Evolutionary conservation across 37 sponge, comb jelly and placozoan genomes (phyloP).

Genomic region (Cliona cf. orientalis): DNA sequence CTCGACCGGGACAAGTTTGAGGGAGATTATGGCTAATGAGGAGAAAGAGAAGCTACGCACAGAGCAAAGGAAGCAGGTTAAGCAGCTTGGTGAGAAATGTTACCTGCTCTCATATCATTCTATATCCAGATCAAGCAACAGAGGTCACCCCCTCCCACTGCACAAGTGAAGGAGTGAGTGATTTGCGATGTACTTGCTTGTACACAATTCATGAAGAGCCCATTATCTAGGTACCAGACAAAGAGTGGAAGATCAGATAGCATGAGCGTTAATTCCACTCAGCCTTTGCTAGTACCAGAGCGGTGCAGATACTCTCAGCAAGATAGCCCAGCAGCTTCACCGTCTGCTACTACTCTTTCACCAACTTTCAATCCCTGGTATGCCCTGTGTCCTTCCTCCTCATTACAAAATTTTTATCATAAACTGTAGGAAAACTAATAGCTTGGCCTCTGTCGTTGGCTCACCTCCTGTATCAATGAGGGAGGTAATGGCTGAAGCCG

Average conservation of each 20-base stretch:
- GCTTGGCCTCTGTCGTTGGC: background rate
- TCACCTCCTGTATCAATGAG: conserved; percentile 51
- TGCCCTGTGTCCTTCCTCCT: background rate
- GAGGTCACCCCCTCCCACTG: background rate
- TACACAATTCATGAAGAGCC: no score
- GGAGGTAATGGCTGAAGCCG: conserved; percentile 62
- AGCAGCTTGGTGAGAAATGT: no score
- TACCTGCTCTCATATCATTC: no score
- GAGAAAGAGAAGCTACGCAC: background rate
- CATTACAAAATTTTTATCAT: background rate
- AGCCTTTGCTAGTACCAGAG: background rate
- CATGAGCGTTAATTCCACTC: no score
- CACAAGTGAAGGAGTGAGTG: background rate
- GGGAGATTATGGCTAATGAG: conserved; percentile 55
- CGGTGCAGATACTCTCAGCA: background rate
- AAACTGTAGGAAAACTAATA: background rate
- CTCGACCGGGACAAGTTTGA: conserved; percentile 4
- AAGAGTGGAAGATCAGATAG: no score
- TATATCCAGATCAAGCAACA: no score
- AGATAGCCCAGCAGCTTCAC: background rate
- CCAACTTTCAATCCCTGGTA: conserved; percentile 18
- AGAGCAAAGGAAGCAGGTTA: background rate
- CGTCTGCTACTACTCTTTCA: background rate
- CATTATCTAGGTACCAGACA: no score
- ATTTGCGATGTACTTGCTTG: background rate